Percentiles rank a stretch among this genome's conserved stretches.
phyloP scores from a whole-genome alignment of 2,888 invertebrate species.

The Germaria angustata region DNA sequence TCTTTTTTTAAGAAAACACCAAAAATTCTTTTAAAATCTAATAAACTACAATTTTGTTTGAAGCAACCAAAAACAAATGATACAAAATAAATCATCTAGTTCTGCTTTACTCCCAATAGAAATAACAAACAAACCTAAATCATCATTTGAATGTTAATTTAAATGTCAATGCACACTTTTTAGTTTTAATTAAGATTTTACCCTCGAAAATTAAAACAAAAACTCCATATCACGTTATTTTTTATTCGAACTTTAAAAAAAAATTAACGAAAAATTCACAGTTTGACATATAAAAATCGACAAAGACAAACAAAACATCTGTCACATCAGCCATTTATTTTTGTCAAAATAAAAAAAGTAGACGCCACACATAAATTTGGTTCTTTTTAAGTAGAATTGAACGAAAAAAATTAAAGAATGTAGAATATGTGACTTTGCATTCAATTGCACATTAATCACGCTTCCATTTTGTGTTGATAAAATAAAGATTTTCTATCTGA shows the following conservation, averaged over 20 bases:
- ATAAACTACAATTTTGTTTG: neutral
- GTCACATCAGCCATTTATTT: slow-evolving; percentile 39
- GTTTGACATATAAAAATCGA: slow-evolving; percentile 7
- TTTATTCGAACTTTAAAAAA: neutral
- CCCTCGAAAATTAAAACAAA: neutral
- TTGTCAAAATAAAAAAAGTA: slow-evolving; percentile 8
- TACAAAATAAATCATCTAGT: neutral
- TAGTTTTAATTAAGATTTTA: neutral
- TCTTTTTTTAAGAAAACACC: no score
- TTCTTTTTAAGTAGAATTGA: neutral
- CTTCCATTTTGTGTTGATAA: neutral
- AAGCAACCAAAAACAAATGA: neutral
- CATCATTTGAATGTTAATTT: slow-evolving; percentile 37
- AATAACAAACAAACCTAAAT: slow-evolving; percentile 1
- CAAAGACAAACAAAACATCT: slow-evolving; percentile 42
- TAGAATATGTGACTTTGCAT: slow-evolving; percentile 9
- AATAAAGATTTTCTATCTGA: neutral
- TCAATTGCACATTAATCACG: slow-evolving; percentile 45
- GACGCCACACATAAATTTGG: slow-evolving; percentile 37
- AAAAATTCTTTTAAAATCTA: neutral
- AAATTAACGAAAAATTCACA: neutral
- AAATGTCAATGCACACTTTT: slow-evolving; percentile 25
- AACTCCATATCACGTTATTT: neutral
- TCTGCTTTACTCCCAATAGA: neutral
- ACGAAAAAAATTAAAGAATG: neutral